These are phyloP conservation scores for Mallotus villosus DNA, from an alignment of 2,797 vertebrate species.

Conservation along the genomic window DNA sequence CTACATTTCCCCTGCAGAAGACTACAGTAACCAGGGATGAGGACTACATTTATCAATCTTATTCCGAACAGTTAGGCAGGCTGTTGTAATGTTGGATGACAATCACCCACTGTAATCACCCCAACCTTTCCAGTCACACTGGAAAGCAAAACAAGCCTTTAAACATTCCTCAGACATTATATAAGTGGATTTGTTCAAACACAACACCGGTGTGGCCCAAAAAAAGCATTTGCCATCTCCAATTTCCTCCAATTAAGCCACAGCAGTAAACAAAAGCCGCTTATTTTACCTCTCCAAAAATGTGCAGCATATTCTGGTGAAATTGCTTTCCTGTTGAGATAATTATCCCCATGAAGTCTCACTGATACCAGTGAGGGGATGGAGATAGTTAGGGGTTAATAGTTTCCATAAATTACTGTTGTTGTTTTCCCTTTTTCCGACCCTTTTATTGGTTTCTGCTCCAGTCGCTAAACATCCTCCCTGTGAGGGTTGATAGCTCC, in stretches of 20 bases:
- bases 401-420: conserved; percentile 26
- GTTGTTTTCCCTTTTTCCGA: conserved; percentile 7
- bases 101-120: background rate
- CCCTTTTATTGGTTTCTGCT: conserved; percentile 10
- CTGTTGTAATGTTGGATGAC: background rate
- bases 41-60: background rate
- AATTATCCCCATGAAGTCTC: conserved; percentile 30
- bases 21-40: no score
- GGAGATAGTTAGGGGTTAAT: conserved; percentile 3
- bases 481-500: conserved; percentile 22
- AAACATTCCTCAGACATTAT: conserved; percentile 19
- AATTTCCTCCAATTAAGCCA: conserved; percentile 18
- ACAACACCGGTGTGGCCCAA: background rate
- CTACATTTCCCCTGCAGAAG: no score
- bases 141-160: conserved; percentile 9
- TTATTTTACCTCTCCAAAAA: conserved; percentile 9
- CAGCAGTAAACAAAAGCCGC: conserved; percentile 18
- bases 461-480: conserved; percentile 23
- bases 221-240: conserved; percentile 9
- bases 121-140: background rate
- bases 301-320: conserved; percentile 4
- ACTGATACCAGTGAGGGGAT: background rate
- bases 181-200: conserved; percentile 10
- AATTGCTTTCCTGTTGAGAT: conserved; percentile 24
- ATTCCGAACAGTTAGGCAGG: background rate